Conservation (phyloP, 2,797 vertebrate species). For the Hybognathus amarus region DNA sequence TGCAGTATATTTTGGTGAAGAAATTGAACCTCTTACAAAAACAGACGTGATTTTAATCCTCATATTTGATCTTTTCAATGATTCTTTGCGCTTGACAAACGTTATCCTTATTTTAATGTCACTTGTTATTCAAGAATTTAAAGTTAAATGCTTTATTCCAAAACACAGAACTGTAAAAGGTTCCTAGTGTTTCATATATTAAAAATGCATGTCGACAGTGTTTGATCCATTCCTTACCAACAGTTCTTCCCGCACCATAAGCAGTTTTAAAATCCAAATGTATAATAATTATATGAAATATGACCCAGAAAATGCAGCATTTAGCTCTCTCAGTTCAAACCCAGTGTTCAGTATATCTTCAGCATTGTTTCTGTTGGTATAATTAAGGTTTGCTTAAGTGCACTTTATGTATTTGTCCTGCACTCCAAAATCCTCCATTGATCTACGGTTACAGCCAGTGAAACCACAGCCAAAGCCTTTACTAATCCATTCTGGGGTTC, state of each 20-base stretch:
- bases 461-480: conserved; percentile 51
- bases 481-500: conserved; percentile 54
- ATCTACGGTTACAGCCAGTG: conserved; percentile 51
- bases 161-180: conserved; percentile 8
- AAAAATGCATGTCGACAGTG: background rate
- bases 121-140: background rate
- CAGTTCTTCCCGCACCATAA: background rate
- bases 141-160: conserved; percentile 2
- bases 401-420: conserved; percentile 43
- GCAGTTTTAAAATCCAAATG: conserved; percentile 10
- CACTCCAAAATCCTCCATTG: conserved; percentile 37
- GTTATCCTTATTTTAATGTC: background rate
- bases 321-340: background rate
- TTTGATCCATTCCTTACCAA: background rate
- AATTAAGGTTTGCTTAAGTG: conserved; percentile 30
- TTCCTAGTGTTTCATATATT: background rate
- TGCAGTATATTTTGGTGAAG: no score
- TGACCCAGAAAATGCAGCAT: conserved; percentile 11
- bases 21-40: no score
- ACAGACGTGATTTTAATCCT: no score
- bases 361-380: conserved; percentile 24
- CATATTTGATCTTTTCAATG: no score
- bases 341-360: background rate
- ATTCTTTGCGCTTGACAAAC: background rate
- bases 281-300: conserved; percentile 22